Conservation (phyloP, 2,888 invertebrate species). For the Cryptophagus acutangulus region DNA sequence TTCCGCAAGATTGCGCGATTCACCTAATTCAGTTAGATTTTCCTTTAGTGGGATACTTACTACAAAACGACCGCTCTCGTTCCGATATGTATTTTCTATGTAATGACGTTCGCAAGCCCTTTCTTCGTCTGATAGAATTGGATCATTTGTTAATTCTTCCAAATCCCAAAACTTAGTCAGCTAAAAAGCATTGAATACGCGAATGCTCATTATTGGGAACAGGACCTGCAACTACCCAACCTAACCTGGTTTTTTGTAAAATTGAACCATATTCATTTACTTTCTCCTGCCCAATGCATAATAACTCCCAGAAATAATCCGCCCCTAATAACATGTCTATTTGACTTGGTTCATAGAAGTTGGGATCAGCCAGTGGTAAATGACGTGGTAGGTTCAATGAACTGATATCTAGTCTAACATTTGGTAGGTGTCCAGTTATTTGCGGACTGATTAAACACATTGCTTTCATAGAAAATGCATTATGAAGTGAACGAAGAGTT, state of each 20-base stretch:
- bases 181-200: constrained; percentile 6
- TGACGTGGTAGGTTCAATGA: constrained; percentile 8
- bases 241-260: constrained; percentile 10
- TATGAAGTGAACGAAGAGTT: too few species aligned
- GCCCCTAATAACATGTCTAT: constrained; percentile 13
- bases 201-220: constrained; percentile 2
- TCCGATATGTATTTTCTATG: background rate
- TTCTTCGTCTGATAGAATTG: constrained; percentile 12
- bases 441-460: background rate
- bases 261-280: background rate
- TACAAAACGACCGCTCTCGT: constrained; percentile 7
- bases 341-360: constrained; percentile 3
- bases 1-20: constrained; percentile 1
- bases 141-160: constrained; percentile 5
- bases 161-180: constrained; percentile 11
- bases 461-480: background rate
- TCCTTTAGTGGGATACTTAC: constrained; percentile 10
- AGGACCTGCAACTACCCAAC: constrained; percentile 10
- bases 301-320: constrained; percentile 7
- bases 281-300: constrained; percentile 8
- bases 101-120: constrained; percentile 19
- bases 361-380: constrained; percentile 11
- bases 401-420: background rate
- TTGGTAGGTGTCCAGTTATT: background rate
- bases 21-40: background rate